These are phyloP conservation scores for Punctoribates punctum DNA, from an alignment of 2,888 invertebrate species.

Conservation along the genomic window DNA sequence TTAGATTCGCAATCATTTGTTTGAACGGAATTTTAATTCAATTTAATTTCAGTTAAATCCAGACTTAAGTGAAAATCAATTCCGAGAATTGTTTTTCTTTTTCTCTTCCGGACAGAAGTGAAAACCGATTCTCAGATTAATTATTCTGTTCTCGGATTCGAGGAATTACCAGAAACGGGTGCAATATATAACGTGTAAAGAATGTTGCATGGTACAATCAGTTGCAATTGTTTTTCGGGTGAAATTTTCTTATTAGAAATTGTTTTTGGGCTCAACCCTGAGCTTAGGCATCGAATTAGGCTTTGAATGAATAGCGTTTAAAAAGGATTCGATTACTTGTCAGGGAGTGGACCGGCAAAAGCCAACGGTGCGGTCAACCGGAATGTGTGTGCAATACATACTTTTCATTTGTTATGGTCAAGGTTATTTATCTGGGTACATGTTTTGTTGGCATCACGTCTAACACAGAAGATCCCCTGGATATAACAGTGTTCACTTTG, in stretches of 20 bases:
- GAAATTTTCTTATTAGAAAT: background rate
- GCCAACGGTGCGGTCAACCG: background rate
- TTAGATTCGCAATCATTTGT: no score
- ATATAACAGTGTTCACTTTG: no score
- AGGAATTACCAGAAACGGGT: no score
- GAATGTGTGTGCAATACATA: background rate
- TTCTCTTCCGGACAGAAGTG: no score
- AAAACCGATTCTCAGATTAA: no score
- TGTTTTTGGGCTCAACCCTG: no score
- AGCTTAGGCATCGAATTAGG: background rate
- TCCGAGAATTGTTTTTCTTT: background rate
- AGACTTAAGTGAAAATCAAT: background rate
- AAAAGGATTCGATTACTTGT: background rate
- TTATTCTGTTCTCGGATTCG: no score
- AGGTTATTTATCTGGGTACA: background rate
- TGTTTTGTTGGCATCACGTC: no score
- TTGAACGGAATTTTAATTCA: conserved; percentile 1
- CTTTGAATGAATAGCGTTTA: conserved; percentile 4
- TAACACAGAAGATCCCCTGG: no score
- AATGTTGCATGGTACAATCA: no score
- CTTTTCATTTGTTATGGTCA: background rate
- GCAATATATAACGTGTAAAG: no score
- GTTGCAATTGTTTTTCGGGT: no score
- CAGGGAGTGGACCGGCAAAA: background rate
- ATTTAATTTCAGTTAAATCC: background rate